Base-by-base conservation (phyloP, 37 sponge, comb jelly and placozoan genomes). In the Diacarnus erythraeanus region DNA sequence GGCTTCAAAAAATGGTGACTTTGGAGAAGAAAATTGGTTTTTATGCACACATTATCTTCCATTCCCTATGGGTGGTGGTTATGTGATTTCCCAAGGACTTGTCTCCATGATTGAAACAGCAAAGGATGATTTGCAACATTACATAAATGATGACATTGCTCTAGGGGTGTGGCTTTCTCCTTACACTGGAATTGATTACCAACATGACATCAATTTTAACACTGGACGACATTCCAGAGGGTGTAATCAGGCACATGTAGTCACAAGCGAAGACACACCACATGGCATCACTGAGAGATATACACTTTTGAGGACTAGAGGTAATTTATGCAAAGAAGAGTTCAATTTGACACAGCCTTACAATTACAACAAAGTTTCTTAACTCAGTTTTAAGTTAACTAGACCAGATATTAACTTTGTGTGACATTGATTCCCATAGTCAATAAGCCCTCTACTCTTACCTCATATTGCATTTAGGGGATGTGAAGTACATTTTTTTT, bases 121-220 rank as follows among this genome's bases (percentile, higher is more conserved):
- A 23, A 83, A 54, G 29, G 59, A 61, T 5, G 72, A 81, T 8
- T 39, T 87, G 38, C 37, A 81, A 34, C 82, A 76, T 40, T 80
- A 71, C 38, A 25, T 25, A 38, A 75, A 82, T 54, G 88, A 87
- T 38, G 88, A 87, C 73, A 76, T 81, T 38, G 82, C 78, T n/a
- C n/a, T n/a, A n/a, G n/a, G n/a, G n/a, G n/a, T n/a, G n/a, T n/a
- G n/a, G n/a, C n/a, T n/a, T n/a, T 75, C 83, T 44, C 77, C 83
- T 9, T 76, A 76, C 25, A 38, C 59, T 15, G 61, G 63, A 23
- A 83, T 94, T 38, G 69, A 79, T 26, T 54, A 87, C 36, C n/a
- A 60, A 17, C 94, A 94, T 68, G 94, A 90, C 40, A 61, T 69
- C 0, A 64, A 91, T 5, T 90, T 94, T 59, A 87, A 94, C 76